Evolutionary conservation across 1,140 invertebrate genomes (phyloP).

Genomic region (Procambarus virginalis): DNA sequence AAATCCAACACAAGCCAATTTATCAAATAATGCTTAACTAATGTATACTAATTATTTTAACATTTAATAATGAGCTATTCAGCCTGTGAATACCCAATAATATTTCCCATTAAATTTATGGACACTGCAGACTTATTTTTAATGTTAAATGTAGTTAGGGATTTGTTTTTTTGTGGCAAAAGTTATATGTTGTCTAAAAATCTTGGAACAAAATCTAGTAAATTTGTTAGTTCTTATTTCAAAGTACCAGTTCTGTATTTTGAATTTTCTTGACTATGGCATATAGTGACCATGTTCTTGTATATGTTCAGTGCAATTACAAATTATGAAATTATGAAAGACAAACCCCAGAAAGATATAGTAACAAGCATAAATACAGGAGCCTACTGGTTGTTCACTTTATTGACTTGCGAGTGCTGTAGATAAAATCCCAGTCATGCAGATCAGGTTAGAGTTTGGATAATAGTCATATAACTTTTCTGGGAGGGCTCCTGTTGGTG

Average conservation of each 20-base stretch:
- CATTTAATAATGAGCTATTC: background rate
- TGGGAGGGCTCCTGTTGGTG: too few relatives aligned
- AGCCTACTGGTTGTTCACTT: background rate
- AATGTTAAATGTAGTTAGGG: too few relatives aligned
- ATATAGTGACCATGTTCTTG: background rate
- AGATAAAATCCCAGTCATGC: background rate
- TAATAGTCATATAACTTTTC: background rate
- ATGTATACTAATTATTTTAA: background rate
- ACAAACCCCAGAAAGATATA: background rate
- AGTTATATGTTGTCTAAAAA: too few relatives aligned
- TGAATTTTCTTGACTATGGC: background rate
- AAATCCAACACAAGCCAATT: background rate
- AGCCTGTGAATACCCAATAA: background rate
- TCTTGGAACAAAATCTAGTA: too few relatives aligned
- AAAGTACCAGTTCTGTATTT: too few relatives aligned
- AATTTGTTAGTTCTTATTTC: too few relatives aligned
- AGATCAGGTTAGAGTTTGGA: background rate
- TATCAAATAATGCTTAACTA: background rate
- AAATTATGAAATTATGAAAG: background rate
- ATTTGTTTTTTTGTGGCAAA: too few relatives aligned
- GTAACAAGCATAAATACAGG: background rate
- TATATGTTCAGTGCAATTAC: background rate
- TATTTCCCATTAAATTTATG: background rate
- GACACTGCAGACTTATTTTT: too few relatives aligned
- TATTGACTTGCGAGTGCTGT: background rate